A percentile compares a stretch with the other conserved stretches of the same genome.
These are phyloP conservation scores for Lasioglossum marginatum DNA, from an alignment of 2,888 invertebrate species.

Conservation along the genomic window DNA sequence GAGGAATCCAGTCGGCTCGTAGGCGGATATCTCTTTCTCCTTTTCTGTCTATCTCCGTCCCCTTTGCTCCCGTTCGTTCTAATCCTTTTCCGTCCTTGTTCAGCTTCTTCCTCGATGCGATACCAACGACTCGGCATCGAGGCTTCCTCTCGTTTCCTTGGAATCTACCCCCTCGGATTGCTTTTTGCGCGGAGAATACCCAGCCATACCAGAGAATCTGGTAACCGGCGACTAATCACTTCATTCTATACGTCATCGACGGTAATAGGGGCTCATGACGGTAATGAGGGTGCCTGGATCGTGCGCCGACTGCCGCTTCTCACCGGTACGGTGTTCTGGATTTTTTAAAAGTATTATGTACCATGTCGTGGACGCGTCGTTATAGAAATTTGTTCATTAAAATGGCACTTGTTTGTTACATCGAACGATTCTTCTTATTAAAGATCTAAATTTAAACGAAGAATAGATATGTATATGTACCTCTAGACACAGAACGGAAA, in stretches of 20 bases:
- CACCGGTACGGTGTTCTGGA: constrained; percentile 8
- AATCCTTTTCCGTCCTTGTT: neutral
- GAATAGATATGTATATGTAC: neutral
- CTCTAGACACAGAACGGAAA: neutral
- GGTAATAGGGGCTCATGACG: constrained; percentile 49
- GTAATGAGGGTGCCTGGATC: constrained; percentile 35
- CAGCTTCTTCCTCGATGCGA: constrained; percentile 21
- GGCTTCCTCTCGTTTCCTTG: constrained; percentile 49
- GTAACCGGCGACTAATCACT: constrained; percentile 57
- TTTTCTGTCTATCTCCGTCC: neutral
- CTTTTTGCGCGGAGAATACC: constrained; percentile 47
- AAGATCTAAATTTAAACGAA: neutral
- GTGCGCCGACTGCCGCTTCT: neutral
- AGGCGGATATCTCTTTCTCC: constrained; percentile 49
- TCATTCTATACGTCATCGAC: constrained; percentile 53
- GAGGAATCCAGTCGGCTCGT: constrained; percentile 56
- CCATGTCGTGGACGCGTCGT: neutral
- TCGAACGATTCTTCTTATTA: neutral
- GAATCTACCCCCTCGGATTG: constrained; percentile 46
- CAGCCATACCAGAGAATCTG: constrained; percentile 34
- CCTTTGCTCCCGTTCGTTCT: neutral
- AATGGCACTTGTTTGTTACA: neutral
- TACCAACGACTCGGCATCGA: constrained; percentile 21
- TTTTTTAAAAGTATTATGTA: neutral
- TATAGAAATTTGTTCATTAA: neutral